Conservation (phyloP, 2,888 invertebrate species). For the Dryobotodes eremita region DNA sequence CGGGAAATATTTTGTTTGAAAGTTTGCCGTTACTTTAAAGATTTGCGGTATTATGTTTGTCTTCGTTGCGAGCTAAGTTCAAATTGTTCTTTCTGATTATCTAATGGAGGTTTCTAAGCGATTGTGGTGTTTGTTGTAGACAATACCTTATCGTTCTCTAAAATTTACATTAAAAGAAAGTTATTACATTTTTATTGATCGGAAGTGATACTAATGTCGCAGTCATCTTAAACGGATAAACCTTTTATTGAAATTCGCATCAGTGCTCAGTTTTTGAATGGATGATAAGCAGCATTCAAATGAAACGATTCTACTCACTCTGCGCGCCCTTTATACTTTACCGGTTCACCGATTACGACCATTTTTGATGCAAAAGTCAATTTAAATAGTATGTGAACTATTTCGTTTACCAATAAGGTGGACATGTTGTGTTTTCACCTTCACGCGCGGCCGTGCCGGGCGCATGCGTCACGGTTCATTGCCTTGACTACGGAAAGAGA, state of each 20-base stretch:
- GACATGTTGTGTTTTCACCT: slow-evolving; percentile 68
- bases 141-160: neutral
- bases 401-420: slow-evolving; percentile 62
- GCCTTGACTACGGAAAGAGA: slow-evolving; percentile 88
- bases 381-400: slow-evolving; percentile 59
- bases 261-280: neutral
- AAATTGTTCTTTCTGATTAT: neutral
- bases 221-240: neutral
- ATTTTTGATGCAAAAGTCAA: slow-evolving; percentile 54
- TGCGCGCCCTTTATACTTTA: slow-evolving; percentile 24
- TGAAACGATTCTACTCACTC: slow-evolving; percentile 6
- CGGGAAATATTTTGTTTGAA: slow-evolving; percentile 10
- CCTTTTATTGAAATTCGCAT: neutral
- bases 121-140: neutral
- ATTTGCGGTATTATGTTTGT: slow-evolving; percentile 18
- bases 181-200: neutral
- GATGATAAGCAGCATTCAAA: slow-evolving; percentile 1
- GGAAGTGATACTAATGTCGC: neutral
- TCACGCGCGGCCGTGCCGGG: slow-evolving; percentile 67
- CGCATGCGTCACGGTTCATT: slow-evolving; percentile 88
- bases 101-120: neutral
- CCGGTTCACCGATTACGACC: slow-evolving; percentile 36
- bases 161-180: neutral
- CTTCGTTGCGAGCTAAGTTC: neutral
- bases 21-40: neutral